Base-by-base conservation (phyloP, 2,888 invertebrate genomes). In the Allolobophora icterica region DNA sequence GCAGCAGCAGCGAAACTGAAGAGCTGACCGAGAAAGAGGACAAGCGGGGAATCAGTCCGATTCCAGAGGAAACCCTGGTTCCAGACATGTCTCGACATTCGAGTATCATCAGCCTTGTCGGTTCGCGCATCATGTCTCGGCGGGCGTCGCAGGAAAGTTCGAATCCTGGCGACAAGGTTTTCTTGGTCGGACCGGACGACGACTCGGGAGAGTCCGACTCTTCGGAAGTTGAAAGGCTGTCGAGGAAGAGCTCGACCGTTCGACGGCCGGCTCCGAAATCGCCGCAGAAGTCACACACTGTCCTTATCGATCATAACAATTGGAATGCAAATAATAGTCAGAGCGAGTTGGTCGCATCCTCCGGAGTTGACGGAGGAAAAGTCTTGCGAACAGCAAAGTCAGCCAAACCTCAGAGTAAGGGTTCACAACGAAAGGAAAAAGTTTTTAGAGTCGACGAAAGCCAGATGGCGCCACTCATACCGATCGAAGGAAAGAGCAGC, bases 201-300 rank as follows among this genome's bases (percentile, higher is more conserved):
- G 92, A 92, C 90, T 91, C 91, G 3, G 91, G 89, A 2, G 92
- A 92, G 42, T 91, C 91, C 0, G 92, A 92, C 84, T 91, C 91
- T 0, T 92, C 92, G 35, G 92, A 92, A 38, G 91, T 92, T 33
- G 89, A 89, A 30, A 84, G 91, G 38, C 84, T 92, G 87, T 84
- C 91, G 33, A 84, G 90, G 42, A 91, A 91, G 83, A 91, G 89
- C 42, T 89, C 87, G 35, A 45, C 38, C 24, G 58, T 52, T n/a
- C 84, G 90, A 38, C 83, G 71, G 13, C 58, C 84, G 30, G 42
- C 83, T 34, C 35, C 52, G 71, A 45, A 90, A 19, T 90, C 90
- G 30, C 90, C 90, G 15, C 90, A 58, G 45, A 71, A 38, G 38
- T 87, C 87, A 1, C 87, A 87, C 19, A 38, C 87, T 13, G 38